Evolutionary conservation across 2,797 vertebrate species (phyloP), one percentile per base, ranked within the genome.

Genomic region (Amphiprion clarkii): DNA sequence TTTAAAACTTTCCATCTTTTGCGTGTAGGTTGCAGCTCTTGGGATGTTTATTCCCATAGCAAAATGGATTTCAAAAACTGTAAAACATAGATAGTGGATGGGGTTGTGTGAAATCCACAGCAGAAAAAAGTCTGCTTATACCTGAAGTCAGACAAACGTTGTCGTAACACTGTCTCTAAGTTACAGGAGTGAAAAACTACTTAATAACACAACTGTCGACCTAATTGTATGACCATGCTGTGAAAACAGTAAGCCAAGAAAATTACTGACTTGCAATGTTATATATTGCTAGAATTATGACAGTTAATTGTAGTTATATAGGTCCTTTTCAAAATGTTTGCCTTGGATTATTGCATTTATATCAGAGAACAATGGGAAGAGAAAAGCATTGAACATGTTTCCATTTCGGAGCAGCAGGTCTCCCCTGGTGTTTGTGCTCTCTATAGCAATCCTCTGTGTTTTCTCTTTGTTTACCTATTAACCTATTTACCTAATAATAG

Each of bases 401-500:
- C 42, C 29, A 55, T 54, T 66, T 70, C 36, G 58, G 23, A 71
- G 62, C 80, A 78, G 77, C 67, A 67, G 61, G 72, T 74, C 57
- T 75, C 68, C 49, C 42, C 42, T 3, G 44, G 56, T 78, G 48
- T 85, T 48, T 79, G 72, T 75, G 36, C 59, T 76, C 42, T 65
- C 33, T 11, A 3, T 42, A 58, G 29, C 60, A 63, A 57, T 36
- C 31, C 55, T 66, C 42, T 72, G 31, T 82, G 71, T 79, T 21
- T 57, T 60, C 5, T 68, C 59, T 51, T 42, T 71, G n/a, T 80
- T 82, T 76, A 81, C 83, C 69, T 67, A 76, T 87, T 79, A 85
- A 70, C 58, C 57, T 63, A 23, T 81, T 87, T 75, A 73, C 62
- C 78, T 83, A 77, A 84, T 88, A 84, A 88, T 85, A 88, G 74